These are phyloP conservation scores for Nymphalis io DNA, from an alignment of 1,140 invertebrate species.

Conservation along the genomic window DNA sequence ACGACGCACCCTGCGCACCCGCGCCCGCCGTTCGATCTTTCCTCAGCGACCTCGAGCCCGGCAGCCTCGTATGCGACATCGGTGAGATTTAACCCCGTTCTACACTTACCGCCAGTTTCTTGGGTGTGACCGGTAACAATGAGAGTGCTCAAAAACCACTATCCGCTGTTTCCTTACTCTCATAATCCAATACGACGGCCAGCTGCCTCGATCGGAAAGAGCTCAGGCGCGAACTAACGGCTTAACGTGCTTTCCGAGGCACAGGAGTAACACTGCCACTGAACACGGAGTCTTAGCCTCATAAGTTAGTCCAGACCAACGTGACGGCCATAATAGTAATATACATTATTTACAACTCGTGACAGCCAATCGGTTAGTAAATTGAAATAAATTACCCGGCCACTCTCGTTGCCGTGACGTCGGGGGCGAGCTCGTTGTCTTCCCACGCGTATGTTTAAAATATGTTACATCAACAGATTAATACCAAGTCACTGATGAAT, in stretches of 20 bases:
- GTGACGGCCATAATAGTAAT: background rate
- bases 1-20: conserved; percentile 87
- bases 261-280: too few relatives aligned
- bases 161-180: too few relatives aligned
- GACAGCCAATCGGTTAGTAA: conserved; percentile 4
- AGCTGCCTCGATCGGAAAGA: too few relatives aligned
- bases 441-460: conserved; percentile 41
- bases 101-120: too few relatives aligned
- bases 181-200: too few relatives aligned
- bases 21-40: conserved; percentile 94
- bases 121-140: too few relatives aligned
- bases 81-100: conserved; percentile 80
- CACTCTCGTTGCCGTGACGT: background rate
- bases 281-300: too few relatives aligned
- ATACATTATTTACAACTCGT: background rate
- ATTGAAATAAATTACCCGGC: conserved; percentile 9
- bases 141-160: too few relatives aligned
- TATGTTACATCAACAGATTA: conserved; percentile 45
- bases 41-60: conserved; percentile 92
- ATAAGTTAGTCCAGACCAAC: background rate
- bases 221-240: too few relatives aligned
- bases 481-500: conserved; percentile 43
- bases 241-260: too few relatives aligned
- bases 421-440: conserved; percentile 17
- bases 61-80: conserved; percentile 95